These are phyloP conservation scores for Petromus typicus DNA, from an alignment of 2,113 vertebrate genomes.

Conservation along the genomic window DNA sequence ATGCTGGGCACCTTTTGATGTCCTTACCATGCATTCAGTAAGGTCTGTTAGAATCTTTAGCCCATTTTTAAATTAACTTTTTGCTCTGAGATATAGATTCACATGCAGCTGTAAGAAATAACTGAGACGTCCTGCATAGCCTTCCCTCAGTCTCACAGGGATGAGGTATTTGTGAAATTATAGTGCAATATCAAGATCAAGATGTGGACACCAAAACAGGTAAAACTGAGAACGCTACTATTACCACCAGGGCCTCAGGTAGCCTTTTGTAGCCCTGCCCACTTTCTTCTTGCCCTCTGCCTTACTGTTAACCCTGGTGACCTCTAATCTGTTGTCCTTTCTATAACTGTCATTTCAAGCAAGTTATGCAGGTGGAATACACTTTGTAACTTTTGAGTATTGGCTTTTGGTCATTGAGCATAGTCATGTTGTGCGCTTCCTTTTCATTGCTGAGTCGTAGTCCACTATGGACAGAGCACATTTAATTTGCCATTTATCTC, in stretches of 20 bases:
- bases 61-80: neutral
- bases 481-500: neutral
- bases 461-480: too few relatives aligned
- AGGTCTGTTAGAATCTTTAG: neutral
- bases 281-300: neutral
- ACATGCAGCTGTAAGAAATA: neutral
- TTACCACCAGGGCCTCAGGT: neutral
- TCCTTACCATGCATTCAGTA: neutral
- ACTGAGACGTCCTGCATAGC: neutral
- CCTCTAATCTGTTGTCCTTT: neutral
- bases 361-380: neutral
- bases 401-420: neutral
- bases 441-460: neutral
- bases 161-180: neutral
- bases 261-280: neutral
- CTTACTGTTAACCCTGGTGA: neutral
- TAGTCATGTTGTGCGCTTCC: neutral
- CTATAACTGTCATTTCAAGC: neutral
- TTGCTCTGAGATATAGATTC: neutral
- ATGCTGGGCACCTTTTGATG: neutral
- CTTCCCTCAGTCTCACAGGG: neutral
- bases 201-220: too few relatives aligned
- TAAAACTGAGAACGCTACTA: neutral
- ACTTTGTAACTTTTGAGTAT: neutral
- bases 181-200: neutral